Evolutionary conservation across 1,140 invertebrate genomes (phyloP), one percentile per base, ranked within the genome.

Genomic region (Monochamus saltuarius): DNA sequence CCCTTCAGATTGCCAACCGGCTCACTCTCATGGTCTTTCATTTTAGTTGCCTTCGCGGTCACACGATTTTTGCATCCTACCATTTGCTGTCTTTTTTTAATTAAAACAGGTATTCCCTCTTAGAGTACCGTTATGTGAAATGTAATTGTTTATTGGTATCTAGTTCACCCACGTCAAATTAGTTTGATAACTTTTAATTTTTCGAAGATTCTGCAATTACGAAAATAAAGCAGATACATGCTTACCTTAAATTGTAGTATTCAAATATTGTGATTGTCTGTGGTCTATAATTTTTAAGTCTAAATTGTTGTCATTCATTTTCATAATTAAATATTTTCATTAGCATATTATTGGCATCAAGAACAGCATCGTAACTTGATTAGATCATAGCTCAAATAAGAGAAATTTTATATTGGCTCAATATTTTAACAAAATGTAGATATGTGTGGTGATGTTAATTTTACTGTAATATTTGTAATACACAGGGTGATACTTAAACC

Each of bases 31-130:
- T 47, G 36, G 45, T 49, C 52, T 46, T 55, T 39, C 59, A 54
- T 40, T 37, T 46, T 46, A 46, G 43, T 14, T 19, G 16, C 22
- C 43, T 17, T 19, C 40, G 55, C 59, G 58, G 62, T 61, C 58
- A 61, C 58, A 64, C 53, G 39, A 61, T 64, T 64, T 64, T 64
- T 64, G 62, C 62, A 64, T 64, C 51, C 49, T 56, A 64, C 58
- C 58, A 64, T 64, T 64, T 64, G 39, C 55, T 49, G 42, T 46
- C 56, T 57, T 57, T 64, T 64, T 63, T 64, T 61, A 64, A 64
- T 61, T 64, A 54, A 64, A 64, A 64, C 62, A 55, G 62, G 62
- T 64, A 64, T 64, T 64, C 54, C 43, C 61, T 62, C 58, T 61
- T 37, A 64, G 29, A 36, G 58, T 61, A 64, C 62, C 62, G 62